Evolutionary conservation across 1,140 invertebrate species (phyloP).

Genomic region (Brachionus asplanchnoidis): DNA sequence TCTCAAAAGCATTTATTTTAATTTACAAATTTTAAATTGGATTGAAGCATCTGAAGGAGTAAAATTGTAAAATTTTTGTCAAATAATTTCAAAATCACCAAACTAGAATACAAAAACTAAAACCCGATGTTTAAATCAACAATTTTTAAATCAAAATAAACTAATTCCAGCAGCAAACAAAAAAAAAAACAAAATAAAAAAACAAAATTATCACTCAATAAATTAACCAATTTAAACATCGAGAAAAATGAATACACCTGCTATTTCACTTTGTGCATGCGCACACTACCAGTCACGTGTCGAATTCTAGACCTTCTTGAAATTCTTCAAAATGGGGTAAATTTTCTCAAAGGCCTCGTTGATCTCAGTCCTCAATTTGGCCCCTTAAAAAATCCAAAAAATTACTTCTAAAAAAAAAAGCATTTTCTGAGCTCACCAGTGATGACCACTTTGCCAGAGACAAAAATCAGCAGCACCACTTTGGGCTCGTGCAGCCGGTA

Average conservation of each 20-base stretch:
- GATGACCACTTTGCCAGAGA: slow-evolving; percentile 94
- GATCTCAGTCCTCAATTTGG: slow-evolving; percentile 94
- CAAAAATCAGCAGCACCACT: slow-evolving; percentile 97
- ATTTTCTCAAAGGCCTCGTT: slow-evolving; percentile 99
- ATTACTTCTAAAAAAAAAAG: neutral
- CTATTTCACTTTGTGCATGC: neutral
- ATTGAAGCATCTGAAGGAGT: neutral
- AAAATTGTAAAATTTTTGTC: neutral
- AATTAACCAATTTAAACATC: neutral
- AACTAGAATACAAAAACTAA: neutral
- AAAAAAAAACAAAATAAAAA: neutral
- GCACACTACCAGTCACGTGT: neutral
- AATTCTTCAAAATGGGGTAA: slow-evolving; percentile 97
- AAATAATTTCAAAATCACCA: neutral
- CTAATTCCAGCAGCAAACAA: neutral
- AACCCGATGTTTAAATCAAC: neutral
- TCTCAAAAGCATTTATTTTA: neutral
- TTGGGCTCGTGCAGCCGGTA: slow-evolving; percentile 99
- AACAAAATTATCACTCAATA: neutral
- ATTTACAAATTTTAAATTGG: neutral
- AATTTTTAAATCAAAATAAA: neutral
- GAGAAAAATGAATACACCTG: neutral
- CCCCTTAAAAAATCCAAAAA: slow-evolving; percentile 65
- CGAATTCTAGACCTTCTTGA: slow-evolving; percentile 54
- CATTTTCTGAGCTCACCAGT: slow-evolving; percentile 65